Evolutionary conservation across 1,140 invertebrate genomes (phyloP).

Genomic region (Papilio glaucus): DNA sequence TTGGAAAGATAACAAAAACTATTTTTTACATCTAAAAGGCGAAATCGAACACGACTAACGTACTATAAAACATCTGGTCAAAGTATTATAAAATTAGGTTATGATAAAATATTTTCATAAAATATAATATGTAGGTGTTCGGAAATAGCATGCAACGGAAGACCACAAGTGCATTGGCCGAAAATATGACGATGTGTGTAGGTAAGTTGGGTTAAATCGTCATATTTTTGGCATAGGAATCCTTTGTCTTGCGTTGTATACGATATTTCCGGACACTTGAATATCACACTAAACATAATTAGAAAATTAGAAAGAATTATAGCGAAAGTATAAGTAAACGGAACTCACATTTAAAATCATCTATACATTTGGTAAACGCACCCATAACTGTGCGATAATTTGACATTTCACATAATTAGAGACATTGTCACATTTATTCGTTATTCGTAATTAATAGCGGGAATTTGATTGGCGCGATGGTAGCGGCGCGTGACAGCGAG

Average conservation of each 20-base stretch:
- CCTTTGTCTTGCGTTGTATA: too few species aligned
- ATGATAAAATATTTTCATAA: conserved; percentile 3
- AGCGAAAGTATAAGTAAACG: not conserved
- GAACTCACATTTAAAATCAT: conserved; percentile 3
- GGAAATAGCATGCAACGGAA: too few species aligned
- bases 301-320: not conserved
- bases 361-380: not conserved
- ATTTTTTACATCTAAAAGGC: conserved; percentile 7
- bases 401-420: not conserved
- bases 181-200: too few species aligned
- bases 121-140: too few species aligned
- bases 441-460: conserved; percentile 49
- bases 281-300: not conserved
- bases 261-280: too few species aligned
- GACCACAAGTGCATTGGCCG: too few species aligned
- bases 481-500: conserved; percentile 57
- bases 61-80: conserved; percentile 1
- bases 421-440: conserved; percentile 37
- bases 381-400: not conserved
- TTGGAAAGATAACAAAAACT: not conserved
- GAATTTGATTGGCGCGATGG: conserved; percentile 61
- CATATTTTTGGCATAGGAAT: too few species aligned
- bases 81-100: too few species aligned
- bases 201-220: too few species aligned
- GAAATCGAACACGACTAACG: not conserved